A percentile compares a stretch with the other conserved stretches of the same genome.
phyloP scores from a whole-genome alignment of 2,797 vertebrate genomes.

The Eospalax fontanierii region DNA sequence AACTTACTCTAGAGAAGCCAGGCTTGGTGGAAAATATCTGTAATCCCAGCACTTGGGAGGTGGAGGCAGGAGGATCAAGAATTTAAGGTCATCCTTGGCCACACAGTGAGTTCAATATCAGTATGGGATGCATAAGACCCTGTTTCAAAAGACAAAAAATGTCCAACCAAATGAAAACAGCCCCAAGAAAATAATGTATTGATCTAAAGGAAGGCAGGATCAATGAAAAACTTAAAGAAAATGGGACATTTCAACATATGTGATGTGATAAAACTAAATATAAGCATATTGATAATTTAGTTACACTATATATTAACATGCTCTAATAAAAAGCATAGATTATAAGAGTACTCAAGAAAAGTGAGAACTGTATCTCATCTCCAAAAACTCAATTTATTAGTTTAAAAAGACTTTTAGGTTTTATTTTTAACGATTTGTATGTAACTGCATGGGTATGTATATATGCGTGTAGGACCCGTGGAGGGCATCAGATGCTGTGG shows the following conservation, averaged over 20 bases:
- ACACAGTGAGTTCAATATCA: not conserved
- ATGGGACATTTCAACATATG: not conserved
- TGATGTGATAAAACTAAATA: not conserved
- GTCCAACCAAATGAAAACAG: not conserved
- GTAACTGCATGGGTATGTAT: too few species aligned
- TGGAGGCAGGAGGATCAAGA: not conserved
- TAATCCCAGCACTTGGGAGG: not conserved
- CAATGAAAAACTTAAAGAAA: not conserved
- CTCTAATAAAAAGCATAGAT: not conserved
- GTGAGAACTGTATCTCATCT: not conserved
- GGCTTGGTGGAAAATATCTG: too few species aligned
- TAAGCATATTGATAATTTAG: not conserved
- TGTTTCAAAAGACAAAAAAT: not conserved
- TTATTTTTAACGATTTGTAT: not conserved
- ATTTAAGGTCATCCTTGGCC: not conserved
- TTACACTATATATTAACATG: not conserved
- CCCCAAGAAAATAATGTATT: not conserved
- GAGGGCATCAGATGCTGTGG: not conserved
- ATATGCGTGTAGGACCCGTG: not conserved
- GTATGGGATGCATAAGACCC: not conserved
- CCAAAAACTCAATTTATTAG: not conserved
- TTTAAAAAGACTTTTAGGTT: not conserved
- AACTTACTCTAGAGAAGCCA: not conserved
- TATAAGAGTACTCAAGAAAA: not conserved
- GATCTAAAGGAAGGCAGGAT: not conserved